Evolutionary conservation across 2,888 invertebrate genomes (phyloP).

Genomic region (Torymus aiolomorphi): DNA sequence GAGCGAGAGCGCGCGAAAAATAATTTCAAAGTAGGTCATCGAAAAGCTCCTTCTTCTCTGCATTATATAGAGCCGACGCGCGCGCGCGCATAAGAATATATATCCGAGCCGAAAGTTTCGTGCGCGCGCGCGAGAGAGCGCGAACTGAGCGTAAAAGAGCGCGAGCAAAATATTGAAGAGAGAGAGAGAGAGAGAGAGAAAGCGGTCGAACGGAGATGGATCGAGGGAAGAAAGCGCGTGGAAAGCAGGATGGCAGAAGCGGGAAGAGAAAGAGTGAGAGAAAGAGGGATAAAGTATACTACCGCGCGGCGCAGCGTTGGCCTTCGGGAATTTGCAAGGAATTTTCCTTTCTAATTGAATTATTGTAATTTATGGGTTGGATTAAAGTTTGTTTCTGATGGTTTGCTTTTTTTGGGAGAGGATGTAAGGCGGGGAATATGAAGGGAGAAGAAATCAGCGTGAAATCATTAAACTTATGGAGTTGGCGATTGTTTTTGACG

Average conservation of each 20-base stretch:
- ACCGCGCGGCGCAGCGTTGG: background rate
- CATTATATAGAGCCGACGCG: constrained; percentile 41
- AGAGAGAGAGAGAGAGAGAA: background rate
- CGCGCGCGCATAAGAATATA: constrained; percentile 43
- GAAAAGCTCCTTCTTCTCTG: constrained; percentile 46
- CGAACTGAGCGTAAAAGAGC: constrained; percentile 24
- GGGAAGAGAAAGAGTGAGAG: background rate
- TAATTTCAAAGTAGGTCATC: constrained; percentile 56
- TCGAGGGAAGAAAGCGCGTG: background rate
- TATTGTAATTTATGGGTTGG: constrained; percentile 54
- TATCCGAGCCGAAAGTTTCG: constrained; percentile 40
- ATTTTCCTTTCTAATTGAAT: constrained; percentile 54
- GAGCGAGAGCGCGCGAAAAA: constrained; percentile 42
- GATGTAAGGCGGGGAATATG: background rate
- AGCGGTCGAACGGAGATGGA: background rate
- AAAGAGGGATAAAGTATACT: constrained; percentile 27
- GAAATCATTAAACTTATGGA: constrained; percentile 40
- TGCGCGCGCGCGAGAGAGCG: constrained; percentile 30
- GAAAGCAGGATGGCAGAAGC: background rate
- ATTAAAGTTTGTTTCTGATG: constrained; percentile 43
- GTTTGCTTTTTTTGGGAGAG: constrained; percentile 3
- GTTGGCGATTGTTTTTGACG: constrained; percentile 19
- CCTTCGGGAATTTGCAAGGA: constrained; percentile 38
- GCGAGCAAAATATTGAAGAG: background rate
- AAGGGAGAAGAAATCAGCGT: background rate